Base-by-base conservation (phyloP, 2,888 invertebrate genomes). In the Chalcis sispes region DNA sequence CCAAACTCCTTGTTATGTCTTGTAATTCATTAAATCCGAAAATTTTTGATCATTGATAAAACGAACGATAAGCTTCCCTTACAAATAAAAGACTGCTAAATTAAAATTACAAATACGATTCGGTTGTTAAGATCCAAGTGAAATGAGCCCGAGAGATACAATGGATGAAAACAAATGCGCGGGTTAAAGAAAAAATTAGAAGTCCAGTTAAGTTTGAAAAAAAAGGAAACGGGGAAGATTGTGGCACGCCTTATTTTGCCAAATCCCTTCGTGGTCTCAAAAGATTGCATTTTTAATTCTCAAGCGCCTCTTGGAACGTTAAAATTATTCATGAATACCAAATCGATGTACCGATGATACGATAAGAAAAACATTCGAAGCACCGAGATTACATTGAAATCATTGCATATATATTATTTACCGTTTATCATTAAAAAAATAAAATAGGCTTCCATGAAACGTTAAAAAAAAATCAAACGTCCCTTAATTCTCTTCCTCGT, bases 141-240 rank as follows among this genome's bases (percentile, higher is more conserved):
- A 36, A 13, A 36, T 25, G 1, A 48, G 25, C 3, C 13, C 13
- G 15, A 13, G 36, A 62, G 70, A 71, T 62, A 62, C n/a, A 42
- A 42, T 15, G 15, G 42, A 42, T 42, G 15, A 72, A 48, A 23
- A 20, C 48, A 15, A 29, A 64, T 62, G 20, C 32, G 46, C 32
- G 69, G 36, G n/a, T 5, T 54, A 23, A 46, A 64, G 46, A 64
- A 72, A 56, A 71, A 25, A 62, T 52, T 15, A 58, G 32, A 48
- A 58, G 27, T 32, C 4, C 29, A n/a, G 18, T 32, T 23, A 15
- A 15, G 5, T 27, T 69, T 32, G 20, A 32, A 58, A 58, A 58
- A 48, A 20, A 69, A 69, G 23, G 46, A 46, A 8, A 40, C 40
- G 18, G n/a, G 20, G 23, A 18, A 42, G 29, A 46, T 56, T 67